Evolutionary conservation across 1,140 invertebrate species (phyloP), one percentile per base, ranked within the genome.

Genomic region (Scylla paramamosain): DNA sequence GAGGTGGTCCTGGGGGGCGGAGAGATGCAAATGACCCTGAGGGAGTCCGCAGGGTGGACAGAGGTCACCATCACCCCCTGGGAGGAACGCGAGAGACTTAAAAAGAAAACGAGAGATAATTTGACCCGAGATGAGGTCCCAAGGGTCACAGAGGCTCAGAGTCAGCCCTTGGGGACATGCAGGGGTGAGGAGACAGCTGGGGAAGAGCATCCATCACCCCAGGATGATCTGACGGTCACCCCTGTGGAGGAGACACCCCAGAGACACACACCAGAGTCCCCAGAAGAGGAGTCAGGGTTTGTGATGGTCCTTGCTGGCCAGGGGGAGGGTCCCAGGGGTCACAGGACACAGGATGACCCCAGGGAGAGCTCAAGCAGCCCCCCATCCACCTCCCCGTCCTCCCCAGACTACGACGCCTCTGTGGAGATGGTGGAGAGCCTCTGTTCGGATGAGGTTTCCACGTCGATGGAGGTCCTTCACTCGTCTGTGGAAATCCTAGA

Each of bases 401-500:
- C 91, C 25, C 94, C 94, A 28, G 92, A 95, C 86, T 95, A 95
- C 91, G 94, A 95, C 89, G 94, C 94, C 32, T 95, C 94, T 32
- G 94, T 91, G 67, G 94, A 95, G 93, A 92, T 95, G 91, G 94
- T 95, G 25, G 94, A 95, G 82, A 87, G 82, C 46, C 31, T 95
- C 4, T 91, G 91, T 20, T 93, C 93, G n/a, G 95, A 95, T 89
- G 95, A 96, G 46, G 95, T 96, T 14, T 96, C 95, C 10, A 94
- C 95, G 7, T 96, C 95, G 20, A 52, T 96, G 82, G 95, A 96
- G 92, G 95, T 96, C 32, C 88, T 96, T 16, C 95, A 96, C 59
- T 96, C 95, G 12, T 95, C 94, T 16, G 92, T 94, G 31, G 95
- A 95, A 87, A 95, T 96, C 46, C 39, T 93, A 39, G 95, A 96